Evolutionary conservation across 64 coral and sea anemone species (phyloP).

Genomic region (Hydrozoanthus tunicans): DNA sequence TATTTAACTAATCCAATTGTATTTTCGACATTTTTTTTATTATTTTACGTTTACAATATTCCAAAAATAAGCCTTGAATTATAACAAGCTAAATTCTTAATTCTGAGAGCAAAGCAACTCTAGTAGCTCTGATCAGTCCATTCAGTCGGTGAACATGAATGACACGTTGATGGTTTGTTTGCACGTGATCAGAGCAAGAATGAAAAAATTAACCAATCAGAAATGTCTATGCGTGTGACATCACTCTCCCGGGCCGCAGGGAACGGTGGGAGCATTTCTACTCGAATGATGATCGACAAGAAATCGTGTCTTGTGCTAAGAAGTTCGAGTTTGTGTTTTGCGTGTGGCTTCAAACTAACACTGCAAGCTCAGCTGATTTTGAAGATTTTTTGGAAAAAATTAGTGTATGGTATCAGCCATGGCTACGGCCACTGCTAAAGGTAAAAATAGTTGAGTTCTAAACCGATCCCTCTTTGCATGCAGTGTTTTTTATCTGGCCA

Average conservation of each 20-base stretch:
- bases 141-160: slow-evolving; percentile 49
- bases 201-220: slow-evolving; percentile 38
- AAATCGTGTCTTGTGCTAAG: slow-evolving; percentile 44
- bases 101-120: neutral
- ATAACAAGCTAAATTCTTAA: neutral
- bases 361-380: slow-evolving; percentile 56
- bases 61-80: neutral
- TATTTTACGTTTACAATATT: neutral
- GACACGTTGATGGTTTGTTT: slow-evolving; percentile 59
- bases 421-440: slow-evolving; percentile 49
- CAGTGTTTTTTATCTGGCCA: slow-evolving; percentile 44
- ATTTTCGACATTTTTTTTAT: too few relatives aligned
- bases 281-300: slow-evolving; percentile 31
- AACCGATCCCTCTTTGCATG: slow-evolving; percentile 36
- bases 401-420: slow-evolving; percentile 35
- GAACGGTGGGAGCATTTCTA: slow-evolving; percentile 29
- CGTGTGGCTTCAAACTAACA: slow-evolving; percentile 38
- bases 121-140: neutral
- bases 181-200: slow-evolving; percentile 55
- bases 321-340: slow-evolving; percentile 11
- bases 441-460: slow-evolving; percentile 34
- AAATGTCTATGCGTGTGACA: slow-evolving; percentile 36
- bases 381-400: neutral
- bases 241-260: slow-evolving; percentile 59
- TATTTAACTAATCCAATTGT: neutral